Conservation (phyloP, 2,113 vertebrate species). For the Poeciliopsis turrubarensis region DNA sequence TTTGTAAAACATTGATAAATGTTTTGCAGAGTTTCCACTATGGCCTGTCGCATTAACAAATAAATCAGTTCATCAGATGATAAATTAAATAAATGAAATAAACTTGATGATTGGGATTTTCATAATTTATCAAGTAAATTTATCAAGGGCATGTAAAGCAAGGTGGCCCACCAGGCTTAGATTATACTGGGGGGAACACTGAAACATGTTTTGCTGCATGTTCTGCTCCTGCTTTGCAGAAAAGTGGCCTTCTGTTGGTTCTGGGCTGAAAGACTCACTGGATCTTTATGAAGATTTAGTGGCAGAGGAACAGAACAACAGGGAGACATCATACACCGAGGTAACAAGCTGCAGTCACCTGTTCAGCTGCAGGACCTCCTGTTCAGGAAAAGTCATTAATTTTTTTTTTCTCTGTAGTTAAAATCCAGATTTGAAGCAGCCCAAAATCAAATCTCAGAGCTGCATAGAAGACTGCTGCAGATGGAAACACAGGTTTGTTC, state of each 20-base stretch:
- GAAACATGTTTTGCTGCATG: background rate
- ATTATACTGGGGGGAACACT: too few relatives aligned
- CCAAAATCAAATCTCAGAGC: constrained; percentile 88
- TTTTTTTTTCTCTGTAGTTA: constrained; percentile 80
- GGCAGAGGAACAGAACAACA: constrained; percentile 89
- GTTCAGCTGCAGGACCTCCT: background rate
- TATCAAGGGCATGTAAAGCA: too few relatives aligned
- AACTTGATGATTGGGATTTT: too few relatives aligned
- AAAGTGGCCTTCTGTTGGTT: constrained; percentile 56
- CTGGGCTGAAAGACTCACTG: constrained; percentile 81
- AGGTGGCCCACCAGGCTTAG: too few relatives aligned
- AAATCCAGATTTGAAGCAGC: constrained; percentile 87
- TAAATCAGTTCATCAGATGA: too few relatives aligned
- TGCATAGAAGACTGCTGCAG: constrained; percentile 86
- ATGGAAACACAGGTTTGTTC: constrained; percentile 87
- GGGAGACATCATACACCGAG: constrained; percentile 86
- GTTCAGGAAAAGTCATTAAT: too few relatives aligned
- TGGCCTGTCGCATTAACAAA: too few relatives aligned
- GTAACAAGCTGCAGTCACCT: constrained; percentile 63
- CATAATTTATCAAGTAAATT: too few relatives aligned
- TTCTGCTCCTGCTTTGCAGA: constrained; percentile 40
- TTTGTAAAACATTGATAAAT: background rate
- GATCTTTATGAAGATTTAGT: constrained; percentile 95
- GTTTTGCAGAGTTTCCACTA: background rate
- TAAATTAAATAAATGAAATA: too few relatives aligned